Percentiles rank a stretch among this genome's conserved stretches.
phyloP scores from a whole-genome alignment of 2,797 vertebrate genomes.

The Mormyrus proboscirostris region DNA sequence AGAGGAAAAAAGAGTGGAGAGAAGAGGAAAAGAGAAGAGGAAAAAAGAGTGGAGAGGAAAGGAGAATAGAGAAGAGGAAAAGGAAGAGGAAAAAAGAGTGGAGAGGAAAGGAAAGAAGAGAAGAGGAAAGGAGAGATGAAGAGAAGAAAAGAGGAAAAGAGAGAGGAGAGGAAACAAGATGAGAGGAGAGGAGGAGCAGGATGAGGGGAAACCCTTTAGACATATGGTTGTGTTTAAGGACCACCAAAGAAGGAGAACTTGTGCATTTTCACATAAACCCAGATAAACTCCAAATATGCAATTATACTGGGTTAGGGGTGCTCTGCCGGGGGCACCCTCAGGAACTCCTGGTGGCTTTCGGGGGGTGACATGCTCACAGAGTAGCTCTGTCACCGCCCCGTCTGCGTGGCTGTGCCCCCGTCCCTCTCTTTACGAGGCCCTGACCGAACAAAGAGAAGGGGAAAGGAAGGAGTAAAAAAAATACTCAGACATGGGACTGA shows the following conservation, averaged over 20 bases:
- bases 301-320: constrained; percentile 74
- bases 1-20: no score
- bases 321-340: constrained; percentile 72
- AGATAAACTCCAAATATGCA: constrained; percentile 79
- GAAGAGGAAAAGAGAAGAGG: not conserved
- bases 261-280: constrained; percentile 74
- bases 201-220: constrained; percentile 64
- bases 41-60: constrained; percentile 4
- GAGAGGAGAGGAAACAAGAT: constrained; percentile 22
- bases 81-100: not conserved
- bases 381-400: constrained; percentile 41
- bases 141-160: not conserved
- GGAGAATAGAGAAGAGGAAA: not conserved
- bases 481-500: constrained; percentile 40
- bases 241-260: constrained; percentile 77
- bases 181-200: constrained; percentile 52
- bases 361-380: constrained; percentile 1
- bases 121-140: not conserved
- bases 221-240: constrained; percentile 82
- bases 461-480: constrained; percentile 46
- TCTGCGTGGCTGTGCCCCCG: constrained; percentile 51
- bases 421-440: constrained; percentile 55
- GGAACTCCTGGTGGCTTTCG: constrained; percentile 61
- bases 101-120: constrained; percentile 19
- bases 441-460: not conserved